A percentile compares a stretch with the other conserved stretches of the same genome.
Conservation (phyloP, 2,797 vertebrate species). For the Heliangelus exortis region DNA sequence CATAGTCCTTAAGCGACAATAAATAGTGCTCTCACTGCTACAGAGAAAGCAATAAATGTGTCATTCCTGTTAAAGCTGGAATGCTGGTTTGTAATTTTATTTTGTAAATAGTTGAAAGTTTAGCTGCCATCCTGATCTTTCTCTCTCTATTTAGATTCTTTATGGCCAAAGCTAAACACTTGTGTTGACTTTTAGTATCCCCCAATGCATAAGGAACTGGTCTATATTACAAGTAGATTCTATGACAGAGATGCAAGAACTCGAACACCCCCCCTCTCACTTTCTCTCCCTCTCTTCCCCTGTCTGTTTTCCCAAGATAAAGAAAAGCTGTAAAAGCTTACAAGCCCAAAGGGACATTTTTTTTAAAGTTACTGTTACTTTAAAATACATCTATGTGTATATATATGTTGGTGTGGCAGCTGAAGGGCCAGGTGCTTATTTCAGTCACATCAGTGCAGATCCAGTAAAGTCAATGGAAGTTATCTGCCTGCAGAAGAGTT, state of each 20-base stretch:
- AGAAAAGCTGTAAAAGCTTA: constrained; percentile 14
- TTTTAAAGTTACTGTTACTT: constrained; percentile 43
- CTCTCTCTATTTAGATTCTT: constrained; percentile 31
- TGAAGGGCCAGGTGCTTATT: neutral
- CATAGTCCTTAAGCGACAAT: constrained; percentile 61
- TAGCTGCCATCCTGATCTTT: constrained; percentile 37
- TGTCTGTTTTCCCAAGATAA: constrained; percentile 15
- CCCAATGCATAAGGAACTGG: neutral
- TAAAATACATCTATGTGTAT: constrained; percentile 24
- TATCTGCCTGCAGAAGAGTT: neutral
- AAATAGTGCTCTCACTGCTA: constrained; percentile 60
- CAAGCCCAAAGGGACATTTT: neutral
- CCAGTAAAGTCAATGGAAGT: neutral
- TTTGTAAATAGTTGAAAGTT: constrained; percentile 60
- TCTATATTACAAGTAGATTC: neutral
- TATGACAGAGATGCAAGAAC: neutral
- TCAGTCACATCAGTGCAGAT: neutral
- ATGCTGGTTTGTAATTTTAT: constrained; percentile 55
- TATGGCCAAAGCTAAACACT: constrained; percentile 52
- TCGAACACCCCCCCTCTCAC: neutral
- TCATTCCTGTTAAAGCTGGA: constrained; percentile 54
- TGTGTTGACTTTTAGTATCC: constrained; percentile 48
- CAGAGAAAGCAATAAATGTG: constrained; percentile 59
- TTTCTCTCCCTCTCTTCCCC: neutral
- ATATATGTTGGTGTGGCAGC: neutral